Base-by-base conservation (phyloP, 1,140 invertebrate genomes). In the Pseudomyrmex cubaensis region DNA sequence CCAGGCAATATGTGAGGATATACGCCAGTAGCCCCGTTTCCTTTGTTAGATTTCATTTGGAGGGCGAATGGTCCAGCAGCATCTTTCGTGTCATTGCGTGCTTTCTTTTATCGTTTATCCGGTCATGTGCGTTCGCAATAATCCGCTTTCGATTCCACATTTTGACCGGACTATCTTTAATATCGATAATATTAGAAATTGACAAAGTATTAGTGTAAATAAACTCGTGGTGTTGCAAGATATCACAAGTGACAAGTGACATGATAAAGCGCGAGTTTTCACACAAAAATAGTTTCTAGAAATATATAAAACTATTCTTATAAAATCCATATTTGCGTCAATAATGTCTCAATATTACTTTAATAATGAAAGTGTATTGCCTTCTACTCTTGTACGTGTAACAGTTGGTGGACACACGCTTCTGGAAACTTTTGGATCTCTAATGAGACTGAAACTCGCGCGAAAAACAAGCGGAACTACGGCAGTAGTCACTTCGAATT, bases 31-130 rank as follows among this genome's bases (percentile, higher is more conserved):
- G 76, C 44, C 54, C 66, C 66, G 66, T 50, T 80, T 80, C 56
- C 66, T 80, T 80, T 80, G 76, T 80, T 80, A 59, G 66, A 72
- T 70, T 61, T 80, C 76, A 70, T 72, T 59, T 22, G 54, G 15
- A 10, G 80, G 22, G n/a, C 25, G 35, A 35, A 3, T 56, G 25
- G 59, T 73, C 82, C 17, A 64, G 52, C 50, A 15, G 15, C 35
- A n/a, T 10, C 5, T 7, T 59, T 20, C 76, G 85, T 54, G 52
- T 82, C 48, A 22, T 61, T 22, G 25, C 17, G n/a, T 35, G 69
- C 46, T 74, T 82, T 82, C 78, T 74, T 62, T 35, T 35, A n/a
- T 12, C 48, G 57, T 61, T 48, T 63, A 74, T 82, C 69, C 59
- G 59, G 44, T 82, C 63, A 54, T 48, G 46, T 63, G n/a, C 66